Evolutionary conservation across 2,888 invertebrate genomes (phyloP).

Genomic region (Melipona beecheii): DNA sequence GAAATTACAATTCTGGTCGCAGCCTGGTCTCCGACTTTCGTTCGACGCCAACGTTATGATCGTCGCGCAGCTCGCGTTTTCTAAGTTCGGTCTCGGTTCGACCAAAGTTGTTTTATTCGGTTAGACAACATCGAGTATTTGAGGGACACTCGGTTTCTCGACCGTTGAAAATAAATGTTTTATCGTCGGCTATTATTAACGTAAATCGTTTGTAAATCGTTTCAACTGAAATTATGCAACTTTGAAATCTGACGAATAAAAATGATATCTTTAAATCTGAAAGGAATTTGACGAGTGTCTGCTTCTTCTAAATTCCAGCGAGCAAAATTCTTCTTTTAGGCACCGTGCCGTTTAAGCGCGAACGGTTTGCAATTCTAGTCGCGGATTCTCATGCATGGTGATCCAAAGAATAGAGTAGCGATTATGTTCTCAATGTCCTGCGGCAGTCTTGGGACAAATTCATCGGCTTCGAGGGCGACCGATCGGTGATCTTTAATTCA

Average conservation of each 20-base stretch:
- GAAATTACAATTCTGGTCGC: conserved; percentile 72
- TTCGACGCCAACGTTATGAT: conserved; percentile 63
- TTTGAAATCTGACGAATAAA: neutral
- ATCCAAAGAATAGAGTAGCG: conserved; percentile 55
- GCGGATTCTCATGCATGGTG: conserved; percentile 18
- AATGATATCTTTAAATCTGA: neutral
- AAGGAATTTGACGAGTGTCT: no score
- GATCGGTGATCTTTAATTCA: conserved; percentile 77
- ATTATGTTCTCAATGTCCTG: conserved; percentile 65
- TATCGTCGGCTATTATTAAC: neutral
- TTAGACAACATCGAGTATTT: no score
- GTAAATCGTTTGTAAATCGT: neutral
- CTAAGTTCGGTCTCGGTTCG: no score
- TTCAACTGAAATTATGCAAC: neutral
- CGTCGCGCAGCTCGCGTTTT: conserved; percentile 3
- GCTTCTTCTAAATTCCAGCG: neutral
- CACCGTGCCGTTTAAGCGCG: neutral
- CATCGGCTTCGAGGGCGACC: conserved; percentile 66
- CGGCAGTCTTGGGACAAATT: conserved; percentile 68
- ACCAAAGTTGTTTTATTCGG: no score
- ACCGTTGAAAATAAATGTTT: no score
- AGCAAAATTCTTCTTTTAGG: neutral
- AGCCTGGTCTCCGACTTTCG: conserved; percentile 36
- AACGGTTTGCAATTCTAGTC: conserved; percentile 12
- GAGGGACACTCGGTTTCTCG: no score